Percentiles rank a stretch among this genome's conserved stretches.
These are phyloP conservation scores for Automeris io DNA, from an alignment of 2,888 invertebrate species.

Conservation along the genomic window DNA sequence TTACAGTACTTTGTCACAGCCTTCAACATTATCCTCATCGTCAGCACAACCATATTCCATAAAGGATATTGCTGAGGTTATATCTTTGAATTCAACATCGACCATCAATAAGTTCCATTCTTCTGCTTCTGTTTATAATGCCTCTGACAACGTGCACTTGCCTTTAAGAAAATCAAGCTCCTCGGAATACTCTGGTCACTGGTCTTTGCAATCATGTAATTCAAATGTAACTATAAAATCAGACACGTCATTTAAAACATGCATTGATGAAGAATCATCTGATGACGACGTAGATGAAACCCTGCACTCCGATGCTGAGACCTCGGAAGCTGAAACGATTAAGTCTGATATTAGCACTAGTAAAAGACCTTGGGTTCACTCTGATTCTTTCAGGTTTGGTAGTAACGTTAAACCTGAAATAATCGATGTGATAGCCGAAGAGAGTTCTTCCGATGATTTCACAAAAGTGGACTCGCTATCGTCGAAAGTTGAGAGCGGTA, in stretches of 20 bases:
- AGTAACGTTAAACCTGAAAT: slow-evolving; percentile 37
- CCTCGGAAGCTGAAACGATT: slow-evolving; percentile 61
- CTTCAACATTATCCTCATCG: slow-evolving; percentile 46
- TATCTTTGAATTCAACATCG: slow-evolving; percentile 57
- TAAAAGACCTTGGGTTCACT: slow-evolving; percentile 67
- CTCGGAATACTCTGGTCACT: slow-evolving; percentile 68
- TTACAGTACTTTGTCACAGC: slow-evolving; percentile 49
- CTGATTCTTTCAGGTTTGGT: slow-evolving; percentile 63
- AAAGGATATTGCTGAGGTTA: slow-evolving; percentile 63
- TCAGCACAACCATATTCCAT: slow-evolving; percentile 57
- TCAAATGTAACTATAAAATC: slow-evolving; percentile 62
- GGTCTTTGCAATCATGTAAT: slow-evolving; percentile 62
- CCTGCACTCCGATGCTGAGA: slow-evolving; percentile 60
- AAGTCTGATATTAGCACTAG: slow-evolving; percentile 58
- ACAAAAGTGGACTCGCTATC: slow-evolving; percentile 40
- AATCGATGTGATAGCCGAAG: slow-evolving; percentile 42
- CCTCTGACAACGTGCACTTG: slow-evolving; percentile 46
- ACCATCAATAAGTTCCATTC: slow-evolving; percentile 45
- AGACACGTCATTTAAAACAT: slow-evolving; percentile 59
- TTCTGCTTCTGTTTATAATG: no score
- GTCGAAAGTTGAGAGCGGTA: slow-evolving; percentile 60
- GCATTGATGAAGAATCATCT: slow-evolving; percentile 58
- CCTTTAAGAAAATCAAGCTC: slow-evolving; percentile 59
- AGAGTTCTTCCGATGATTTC: slow-evolving; percentile 32
- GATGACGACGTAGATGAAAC: slow-evolving; percentile 59